phyloP scores from a whole-genome alignment of 2,888 invertebrate genomes.

The Heliconius sara region DNA sequence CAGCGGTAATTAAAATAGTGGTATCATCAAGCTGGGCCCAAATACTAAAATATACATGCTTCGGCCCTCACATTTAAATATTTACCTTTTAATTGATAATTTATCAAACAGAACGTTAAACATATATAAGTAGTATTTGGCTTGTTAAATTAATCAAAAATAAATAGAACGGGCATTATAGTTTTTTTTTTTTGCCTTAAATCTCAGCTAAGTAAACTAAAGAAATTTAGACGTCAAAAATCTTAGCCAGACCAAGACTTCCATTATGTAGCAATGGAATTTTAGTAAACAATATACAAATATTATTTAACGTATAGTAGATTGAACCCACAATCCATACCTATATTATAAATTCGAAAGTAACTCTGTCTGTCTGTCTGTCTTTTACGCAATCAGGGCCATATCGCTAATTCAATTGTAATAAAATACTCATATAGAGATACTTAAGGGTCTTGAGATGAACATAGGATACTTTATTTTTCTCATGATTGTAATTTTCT shows the following conservation, averaged over 20 bases:
- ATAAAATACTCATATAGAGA: no score
- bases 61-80: neutral
- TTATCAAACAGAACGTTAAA: neutral
- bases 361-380: no score
- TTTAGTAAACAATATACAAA: no score
- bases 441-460: no score
- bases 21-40: neutral
- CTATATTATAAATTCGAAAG: no score
- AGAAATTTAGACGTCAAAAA: neutral
- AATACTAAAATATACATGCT: neutral
- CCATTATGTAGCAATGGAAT: no score
- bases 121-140: neutral
- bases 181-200: neutral
- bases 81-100: slow-evolving; percentile 12
- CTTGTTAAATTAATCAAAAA: neutral
- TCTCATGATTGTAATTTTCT: no score
- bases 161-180: neutral
- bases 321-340: no score
- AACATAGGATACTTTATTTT: no score
- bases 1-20: slow-evolving; percentile 14
- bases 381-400: no score
- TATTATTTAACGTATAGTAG: no score
- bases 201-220: neutral
- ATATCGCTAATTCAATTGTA: no score
- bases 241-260: neutral